These are phyloP conservation scores for Sclerurus mexicanus DNA, from an alignment of 2,113 vertebrate genomes.

Conservation along the genomic window DNA sequence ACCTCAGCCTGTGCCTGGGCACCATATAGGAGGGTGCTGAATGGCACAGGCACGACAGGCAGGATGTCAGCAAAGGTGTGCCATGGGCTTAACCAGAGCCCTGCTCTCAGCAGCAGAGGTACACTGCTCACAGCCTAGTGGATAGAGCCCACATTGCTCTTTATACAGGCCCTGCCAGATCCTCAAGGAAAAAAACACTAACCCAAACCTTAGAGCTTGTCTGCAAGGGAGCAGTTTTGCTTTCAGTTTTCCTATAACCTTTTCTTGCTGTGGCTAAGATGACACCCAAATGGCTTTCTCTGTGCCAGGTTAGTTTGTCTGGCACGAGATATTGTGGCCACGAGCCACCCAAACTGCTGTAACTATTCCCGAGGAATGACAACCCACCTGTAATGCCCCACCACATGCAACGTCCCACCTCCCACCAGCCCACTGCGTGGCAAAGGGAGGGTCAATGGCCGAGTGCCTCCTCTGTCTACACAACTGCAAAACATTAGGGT, in stretches of 20 bases:
- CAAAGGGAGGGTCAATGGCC: neutral
- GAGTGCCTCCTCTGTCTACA: neutral
- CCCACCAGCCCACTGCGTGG: rapidly evolving
- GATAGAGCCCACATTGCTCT: neutral
- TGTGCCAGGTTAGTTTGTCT: neutral
- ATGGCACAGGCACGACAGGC: neutral
- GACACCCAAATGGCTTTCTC: neutral
- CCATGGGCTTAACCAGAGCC: neutral
- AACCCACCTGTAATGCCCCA: neutral
- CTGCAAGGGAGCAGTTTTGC: rapidly evolving
- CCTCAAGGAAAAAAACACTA: neutral
- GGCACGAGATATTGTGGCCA: neutral
- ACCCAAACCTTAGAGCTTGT: neutral
- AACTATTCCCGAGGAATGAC: neutral
- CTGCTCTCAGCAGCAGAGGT: neutral
- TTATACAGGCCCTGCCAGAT: neutral
- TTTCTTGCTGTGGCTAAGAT: neutral
- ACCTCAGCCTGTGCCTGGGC: neutral
- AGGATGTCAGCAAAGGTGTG: neutral
- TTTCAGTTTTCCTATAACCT: neutral
- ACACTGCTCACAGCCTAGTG: neutral
- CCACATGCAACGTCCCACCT: neutral
- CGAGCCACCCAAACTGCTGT: neutral
- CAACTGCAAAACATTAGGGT: neutral
- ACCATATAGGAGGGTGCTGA: neutral